Percentiles rank a stretch among this genome's conserved stretches.
Conservation (phyloP, 2,888 invertebrate genomes). For the Halictus ligatus region DNA sequence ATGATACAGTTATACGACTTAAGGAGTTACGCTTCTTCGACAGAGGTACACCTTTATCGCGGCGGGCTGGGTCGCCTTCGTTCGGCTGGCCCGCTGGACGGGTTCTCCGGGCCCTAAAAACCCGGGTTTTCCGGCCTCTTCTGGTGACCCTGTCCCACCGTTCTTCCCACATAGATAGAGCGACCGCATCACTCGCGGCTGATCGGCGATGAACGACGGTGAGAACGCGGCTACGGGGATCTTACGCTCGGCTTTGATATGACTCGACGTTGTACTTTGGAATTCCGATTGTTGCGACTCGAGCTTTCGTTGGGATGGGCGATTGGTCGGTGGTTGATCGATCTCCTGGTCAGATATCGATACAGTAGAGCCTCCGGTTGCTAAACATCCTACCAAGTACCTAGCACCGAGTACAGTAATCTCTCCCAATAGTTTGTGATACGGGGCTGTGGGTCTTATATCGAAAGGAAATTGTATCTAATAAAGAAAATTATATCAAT, state of each 20-base stretch:
- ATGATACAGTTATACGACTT: constrained; percentile 82
- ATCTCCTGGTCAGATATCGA: neutral
- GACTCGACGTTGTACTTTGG: constrained; percentile 68
- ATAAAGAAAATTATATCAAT: too few relatives aligned
- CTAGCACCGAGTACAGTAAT: neutral
- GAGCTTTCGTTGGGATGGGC: constrained; percentile 14
- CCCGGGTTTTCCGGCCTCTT: constrained; percentile 9
- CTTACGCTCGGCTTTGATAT: constrained; percentile 64
- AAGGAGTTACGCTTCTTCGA: constrained; percentile 77
- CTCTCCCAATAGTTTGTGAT: too few relatives aligned
- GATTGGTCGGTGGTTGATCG: constrained; percentile 2
- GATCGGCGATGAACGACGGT: constrained; percentile 43
- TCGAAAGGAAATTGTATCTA: too few relatives aligned
- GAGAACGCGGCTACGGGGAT: constrained; percentile 37
- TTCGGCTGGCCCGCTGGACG: constrained; percentile 3
- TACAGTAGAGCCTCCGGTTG: constrained; percentile 2
- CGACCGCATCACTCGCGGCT: constrained; percentile 50
- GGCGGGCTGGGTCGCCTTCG: constrained; percentile 50
- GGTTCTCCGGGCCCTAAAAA: neutral
- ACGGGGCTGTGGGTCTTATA: too few relatives aligned
- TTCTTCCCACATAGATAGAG: constrained; percentile 57
- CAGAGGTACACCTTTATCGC: constrained; percentile 75
- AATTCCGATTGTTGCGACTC: constrained; percentile 41
- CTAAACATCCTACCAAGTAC: neutral
- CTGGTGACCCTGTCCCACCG: constrained; percentile 48